Conservation (phyloP, 2,113 vertebrate species). For the Mola mola region DNA sequence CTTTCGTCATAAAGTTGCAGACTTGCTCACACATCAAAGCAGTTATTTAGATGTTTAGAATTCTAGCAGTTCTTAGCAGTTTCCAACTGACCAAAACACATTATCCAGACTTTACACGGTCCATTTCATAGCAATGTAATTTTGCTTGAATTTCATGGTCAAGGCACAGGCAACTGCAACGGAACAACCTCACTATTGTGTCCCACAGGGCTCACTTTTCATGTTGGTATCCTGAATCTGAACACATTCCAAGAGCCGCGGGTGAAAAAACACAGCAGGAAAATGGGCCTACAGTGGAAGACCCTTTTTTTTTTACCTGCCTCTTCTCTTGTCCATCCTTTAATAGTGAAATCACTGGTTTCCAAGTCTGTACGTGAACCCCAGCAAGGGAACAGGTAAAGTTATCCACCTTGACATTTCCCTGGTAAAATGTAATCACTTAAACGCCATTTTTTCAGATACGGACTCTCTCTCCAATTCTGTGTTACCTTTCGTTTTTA, state of each 20-base stretch:
- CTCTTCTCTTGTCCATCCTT: conserved; percentile 40
- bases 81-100: neutral
- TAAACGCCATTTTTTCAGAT: conserved; percentile 45
- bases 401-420: conserved; percentile 65
- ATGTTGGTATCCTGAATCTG: conserved; percentile 4
- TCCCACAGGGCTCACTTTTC: conserved; percentile 43
- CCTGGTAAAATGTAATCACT: conserved; percentile 60
- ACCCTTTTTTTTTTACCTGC: conserved; percentile 6
- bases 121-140: neutral
- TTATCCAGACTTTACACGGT: neutral
- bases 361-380: conserved; percentile 52
- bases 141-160: neutral
- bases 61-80: no score
- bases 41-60: no score
- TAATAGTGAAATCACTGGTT: conserved; percentile 66
- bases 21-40: no score
- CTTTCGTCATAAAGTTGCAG: neutral
- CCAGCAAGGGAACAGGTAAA: conserved; percentile 58
- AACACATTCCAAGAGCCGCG: conserved; percentile 42
- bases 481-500: conserved; percentile 32
- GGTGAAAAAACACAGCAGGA: conserved; percentile 20
- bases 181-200: conserved; percentile 61
- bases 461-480: conserved; percentile 1
- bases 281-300: conserved; percentile 40
- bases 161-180: neutral